phyloP scores from a whole-genome alignment of 2,888 invertebrate genomes.

The Catonia carolina region DNA sequence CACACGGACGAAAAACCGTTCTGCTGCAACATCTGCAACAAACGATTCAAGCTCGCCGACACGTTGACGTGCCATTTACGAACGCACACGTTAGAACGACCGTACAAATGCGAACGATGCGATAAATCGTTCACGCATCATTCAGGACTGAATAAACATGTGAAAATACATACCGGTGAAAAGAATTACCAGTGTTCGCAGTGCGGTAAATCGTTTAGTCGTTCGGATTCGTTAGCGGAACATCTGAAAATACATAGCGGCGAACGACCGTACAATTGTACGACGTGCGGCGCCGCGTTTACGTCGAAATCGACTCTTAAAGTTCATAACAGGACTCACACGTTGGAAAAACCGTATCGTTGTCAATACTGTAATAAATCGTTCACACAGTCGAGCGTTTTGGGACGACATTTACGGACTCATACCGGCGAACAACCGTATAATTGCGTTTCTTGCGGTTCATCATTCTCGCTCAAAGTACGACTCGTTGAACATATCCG shows the following conservation, averaged over 20 bases:
- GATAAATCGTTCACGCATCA: slow-evolving; percentile 3
- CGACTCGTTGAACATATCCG: slow-evolving; percentile 4
- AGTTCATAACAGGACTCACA: slow-evolving; percentile 3
- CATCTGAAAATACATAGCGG: slow-evolving; percentile 1
- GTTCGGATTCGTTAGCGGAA: slow-evolving; percentile 7
- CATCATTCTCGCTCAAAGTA: slow-evolving; percentile 7
- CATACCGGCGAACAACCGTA: slow-evolving; percentile 8
- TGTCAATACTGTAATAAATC: slow-evolving; percentile 8
- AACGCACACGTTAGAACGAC: slow-evolving; percentile 7
- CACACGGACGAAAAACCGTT: slow-evolving; percentile 12
- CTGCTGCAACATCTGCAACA: background rate
- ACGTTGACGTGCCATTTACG: background rate
- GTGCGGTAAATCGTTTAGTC: background rate
- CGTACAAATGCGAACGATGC: background rate
- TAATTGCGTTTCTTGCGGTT: background rate
- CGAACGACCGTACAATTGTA: slow-evolving; percentile 1
- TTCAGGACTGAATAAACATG: slow-evolving; percentile 3
- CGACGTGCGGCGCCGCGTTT: background rate
- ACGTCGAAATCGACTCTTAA: slow-evolving; percentile 4
- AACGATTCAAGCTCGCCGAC: slow-evolving; percentile 3
- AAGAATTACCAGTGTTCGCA: background rate
- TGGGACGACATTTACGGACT: slow-evolving; percentile 4
- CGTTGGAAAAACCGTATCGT: slow-evolving; percentile 2
- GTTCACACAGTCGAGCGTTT: slow-evolving; percentile 7
- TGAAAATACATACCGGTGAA: background rate